A percentile compares a stretch with the other conserved stretches of the same genome.
Evolutionary conservation across 2,888 invertebrate genomes (phyloP).

Genomic region (Eudasyphora cyanicolor): DNA sequence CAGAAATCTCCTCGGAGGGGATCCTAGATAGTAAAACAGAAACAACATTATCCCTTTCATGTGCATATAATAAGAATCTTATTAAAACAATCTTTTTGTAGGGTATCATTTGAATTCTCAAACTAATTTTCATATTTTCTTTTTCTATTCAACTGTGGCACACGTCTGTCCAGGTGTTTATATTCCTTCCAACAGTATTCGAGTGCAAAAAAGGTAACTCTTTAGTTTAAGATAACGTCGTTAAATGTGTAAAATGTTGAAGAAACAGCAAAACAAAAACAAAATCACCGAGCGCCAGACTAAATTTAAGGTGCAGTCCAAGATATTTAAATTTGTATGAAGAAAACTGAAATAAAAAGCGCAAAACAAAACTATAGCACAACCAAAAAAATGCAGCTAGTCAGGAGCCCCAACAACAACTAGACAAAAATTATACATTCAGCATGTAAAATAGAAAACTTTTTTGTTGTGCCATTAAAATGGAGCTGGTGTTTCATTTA

Average conservation of each 20-base stretch:
- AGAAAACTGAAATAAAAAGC: background rate
- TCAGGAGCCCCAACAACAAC: conserved; percentile 11
- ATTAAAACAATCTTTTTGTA: too few relatives aligned
- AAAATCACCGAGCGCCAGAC: conserved; percentile 65
- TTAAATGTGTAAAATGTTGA: conserved; percentile 60
- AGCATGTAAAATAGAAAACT: conserved; percentile 38
- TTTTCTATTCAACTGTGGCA: conserved; percentile 37
- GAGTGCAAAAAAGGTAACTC: conserved; percentile 18
- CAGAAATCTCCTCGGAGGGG: too few relatives aligned
- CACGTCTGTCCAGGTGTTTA: conserved; percentile 65
- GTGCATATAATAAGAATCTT: too few relatives aligned
- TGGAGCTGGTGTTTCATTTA: conserved; percentile 46
- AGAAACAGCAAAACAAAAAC: conserved; percentile 36
- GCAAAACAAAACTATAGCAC: background rate
- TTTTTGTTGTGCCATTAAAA: background rate
- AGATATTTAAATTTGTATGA: conserved; percentile 53
- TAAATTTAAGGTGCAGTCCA: conserved; percentile 67
- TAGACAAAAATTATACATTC: conserved; percentile 26
- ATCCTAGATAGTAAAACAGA: too few relatives aligned
- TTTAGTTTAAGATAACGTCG: conserved; percentile 56
- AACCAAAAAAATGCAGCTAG: background rate
- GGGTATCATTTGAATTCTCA: conserved; percentile 15
- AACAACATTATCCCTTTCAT: too few relatives aligned
- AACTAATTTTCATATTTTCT: background rate
- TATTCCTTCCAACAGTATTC: background rate